These are phyloP conservation scores for Tangara arthus DNA, from an alignment of 2,797 vertebrate species.

Conservation along the genomic window DNA sequence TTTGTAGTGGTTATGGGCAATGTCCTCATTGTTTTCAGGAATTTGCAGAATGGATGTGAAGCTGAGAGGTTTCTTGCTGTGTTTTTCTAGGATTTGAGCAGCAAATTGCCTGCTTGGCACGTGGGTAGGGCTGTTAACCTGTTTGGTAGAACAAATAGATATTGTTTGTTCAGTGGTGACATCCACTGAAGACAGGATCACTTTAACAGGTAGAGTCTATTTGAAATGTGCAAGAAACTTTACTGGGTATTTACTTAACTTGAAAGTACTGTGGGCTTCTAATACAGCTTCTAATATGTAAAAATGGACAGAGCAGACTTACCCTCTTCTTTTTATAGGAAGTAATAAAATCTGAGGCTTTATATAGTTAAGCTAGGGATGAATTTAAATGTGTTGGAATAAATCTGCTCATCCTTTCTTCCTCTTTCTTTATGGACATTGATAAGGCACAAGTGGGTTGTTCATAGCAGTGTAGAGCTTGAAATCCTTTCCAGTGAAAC, in stretches of 20 bases:
- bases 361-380: neutral
- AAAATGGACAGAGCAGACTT: neutral
- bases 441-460: neutral
- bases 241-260: neutral
- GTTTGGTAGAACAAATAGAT: neutral
- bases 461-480: neutral
- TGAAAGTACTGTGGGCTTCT: neutral
- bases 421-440: neutral
- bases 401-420: neutral
- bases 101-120: neutral
- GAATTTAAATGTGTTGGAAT: neutral
- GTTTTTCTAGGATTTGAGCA: neutral
- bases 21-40: neutral
- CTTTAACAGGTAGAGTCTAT: neutral
- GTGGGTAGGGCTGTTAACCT: neutral
- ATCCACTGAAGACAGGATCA: neutral
- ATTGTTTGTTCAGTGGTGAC: neutral
- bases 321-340: neutral
- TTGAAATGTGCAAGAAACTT: neutral
- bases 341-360: neutral
- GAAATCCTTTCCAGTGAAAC: neutral
- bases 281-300: neutral
- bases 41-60: neutral
- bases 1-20: neutral
- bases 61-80: neutral